A percentile compares a stretch with the other conserved stretches of the same genome.
phyloP scores from a whole-genome alignment of 1,140 invertebrate genomes.

The Drosophila sp. region DNA sequence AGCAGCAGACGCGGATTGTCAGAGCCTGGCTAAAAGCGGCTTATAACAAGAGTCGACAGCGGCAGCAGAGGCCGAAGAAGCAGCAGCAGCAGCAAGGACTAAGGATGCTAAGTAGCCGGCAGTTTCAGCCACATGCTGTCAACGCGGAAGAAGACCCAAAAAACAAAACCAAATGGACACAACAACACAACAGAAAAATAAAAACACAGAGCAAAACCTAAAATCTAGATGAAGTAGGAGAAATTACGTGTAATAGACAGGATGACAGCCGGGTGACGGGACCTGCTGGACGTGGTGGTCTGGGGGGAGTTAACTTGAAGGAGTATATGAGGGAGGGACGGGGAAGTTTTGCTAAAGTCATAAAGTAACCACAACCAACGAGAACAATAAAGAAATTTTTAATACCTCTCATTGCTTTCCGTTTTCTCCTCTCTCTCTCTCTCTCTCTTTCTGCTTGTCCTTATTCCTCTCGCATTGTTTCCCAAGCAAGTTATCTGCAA shows the following conservation, averaged over 20 bases:
- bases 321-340: conserved; percentile 6
- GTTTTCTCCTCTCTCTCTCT: background rate
- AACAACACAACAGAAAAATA: conserved; percentile 51
- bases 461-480: background rate
- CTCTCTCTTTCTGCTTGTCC: too few relatives aligned
- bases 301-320: too few relatives aligned
- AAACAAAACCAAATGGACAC: conserved; percentile 50
- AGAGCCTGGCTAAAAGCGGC: conserved; percentile 68
- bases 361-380: conserved; percentile 61
- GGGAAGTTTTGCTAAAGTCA: conserved; percentile 40
- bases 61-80: conserved; percentile 33
- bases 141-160: conserved; percentile 60
- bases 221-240: conserved; percentile 43
- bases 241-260: conserved; percentile 62
- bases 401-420: conserved; percentile 72
- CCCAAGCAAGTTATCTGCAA: background rate
- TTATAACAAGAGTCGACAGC: conserved; percentile 70
- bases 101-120: conserved; percentile 77
- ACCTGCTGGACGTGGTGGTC: too few relatives aligned
- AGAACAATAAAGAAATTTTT: conserved; percentile 72
- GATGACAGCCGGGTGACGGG: conserved; percentile 7
- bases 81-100: conserved; percentile 8
- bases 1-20: conserved; percentile 77
- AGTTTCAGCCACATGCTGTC: conserved; percentile 78
- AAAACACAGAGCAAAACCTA: conserved; percentile 32